A percentile compares a stretch with the other conserved stretches of the same genome.
Conservation (phyloP, 2,888 invertebrate species). For the Scelioninae gen. 1 region DNA sequence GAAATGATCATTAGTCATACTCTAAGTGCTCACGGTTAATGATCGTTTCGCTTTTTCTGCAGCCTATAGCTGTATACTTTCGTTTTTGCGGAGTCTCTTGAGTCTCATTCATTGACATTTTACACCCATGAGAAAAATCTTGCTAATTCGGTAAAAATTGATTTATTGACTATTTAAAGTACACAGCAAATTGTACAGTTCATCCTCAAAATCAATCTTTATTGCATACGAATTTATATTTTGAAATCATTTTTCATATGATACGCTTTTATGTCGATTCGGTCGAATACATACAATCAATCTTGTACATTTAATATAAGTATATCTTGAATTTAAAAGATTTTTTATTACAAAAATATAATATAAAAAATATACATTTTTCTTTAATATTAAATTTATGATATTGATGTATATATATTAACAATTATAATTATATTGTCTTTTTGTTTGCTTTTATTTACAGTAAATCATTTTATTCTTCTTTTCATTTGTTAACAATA, state of each 20-base stretch:
- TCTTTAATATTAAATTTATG: too few relatives aligned
- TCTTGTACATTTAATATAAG: not conserved
- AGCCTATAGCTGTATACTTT: slow-evolving; percentile 40
- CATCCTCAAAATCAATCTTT: slow-evolving; percentile 21
- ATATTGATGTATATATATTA: too few relatives aligned
- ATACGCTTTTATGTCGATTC: not conserved
- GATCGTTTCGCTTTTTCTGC: slow-evolving; percentile 61
- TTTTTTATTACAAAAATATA: too few relatives aligned
- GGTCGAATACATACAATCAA: not conserved
- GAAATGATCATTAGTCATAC: slow-evolving; percentile 63
- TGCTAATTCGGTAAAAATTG: slow-evolving; percentile 47
- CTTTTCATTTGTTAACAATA: too few relatives aligned
- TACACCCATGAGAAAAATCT: slow-evolving; percentile 48
- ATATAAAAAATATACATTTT: too few relatives aligned
- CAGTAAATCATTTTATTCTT: too few relatives aligned
- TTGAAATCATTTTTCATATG: slow-evolving; percentile 16
- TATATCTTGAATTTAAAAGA: too few relatives aligned
- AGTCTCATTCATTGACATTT: slow-evolving; percentile 56
- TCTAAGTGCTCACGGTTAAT: slow-evolving; percentile 58
- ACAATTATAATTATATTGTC: too few relatives aligned
- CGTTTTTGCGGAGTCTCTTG: slow-evolving; percentile 50
- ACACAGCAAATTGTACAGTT: slow-evolving; percentile 10
- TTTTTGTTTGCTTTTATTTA: too few relatives aligned
- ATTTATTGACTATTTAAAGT: slow-evolving; percentile 37
- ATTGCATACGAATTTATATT: not conserved